Conservation (phyloP, 2,113 vertebrate species). For the Thalassoma bifasciatum region DNA sequence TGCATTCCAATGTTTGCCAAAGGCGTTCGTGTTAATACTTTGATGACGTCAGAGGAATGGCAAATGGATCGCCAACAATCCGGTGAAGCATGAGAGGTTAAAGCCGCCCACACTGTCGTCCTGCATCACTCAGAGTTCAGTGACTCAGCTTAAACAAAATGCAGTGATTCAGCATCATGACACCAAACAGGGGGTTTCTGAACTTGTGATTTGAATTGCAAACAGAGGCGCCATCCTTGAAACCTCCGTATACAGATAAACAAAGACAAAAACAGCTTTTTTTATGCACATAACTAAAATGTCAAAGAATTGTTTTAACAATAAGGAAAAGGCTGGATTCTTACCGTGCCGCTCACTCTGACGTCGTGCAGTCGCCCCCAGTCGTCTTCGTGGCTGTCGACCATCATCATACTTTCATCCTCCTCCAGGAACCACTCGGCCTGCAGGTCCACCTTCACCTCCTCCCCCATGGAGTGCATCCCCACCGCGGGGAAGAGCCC, state of each 20-base stretch:
- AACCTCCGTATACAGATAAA: background rate
- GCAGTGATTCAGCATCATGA: background rate
- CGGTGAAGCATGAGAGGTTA: too few species aligned
- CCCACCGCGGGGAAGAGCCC: conserved; percentile 92
- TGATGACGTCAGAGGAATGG: too few species aligned
- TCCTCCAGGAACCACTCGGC: conserved; percentile 87
- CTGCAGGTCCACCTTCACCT: conserved; percentile 90
- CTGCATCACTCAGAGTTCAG: background rate
- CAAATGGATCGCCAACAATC: too few species aligned
- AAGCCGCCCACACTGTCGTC: background rate
- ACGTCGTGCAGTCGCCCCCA: conserved; percentile 92
- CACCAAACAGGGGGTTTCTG: background rate
- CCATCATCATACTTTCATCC: conserved; percentile 93
- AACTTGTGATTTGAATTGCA: background rate
- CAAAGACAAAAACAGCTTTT: too few species aligned
- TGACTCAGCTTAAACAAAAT: background rate
- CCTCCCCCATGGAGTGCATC: conserved; percentile 94
- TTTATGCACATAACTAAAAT: background rate
- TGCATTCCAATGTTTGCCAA: too few species aligned
- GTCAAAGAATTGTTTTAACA: background rate
- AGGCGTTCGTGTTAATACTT: too few species aligned
- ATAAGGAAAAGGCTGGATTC: conserved; percentile 25
- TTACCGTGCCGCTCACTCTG: conserved; percentile 88
- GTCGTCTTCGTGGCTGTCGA: conserved; percentile 93
- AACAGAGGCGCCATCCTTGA: background rate